These are phyloP conservation scores for Xyrauchen texanus DNA, from an alignment of 2,113 vertebrate species.

Conservation along the genomic window DNA sequence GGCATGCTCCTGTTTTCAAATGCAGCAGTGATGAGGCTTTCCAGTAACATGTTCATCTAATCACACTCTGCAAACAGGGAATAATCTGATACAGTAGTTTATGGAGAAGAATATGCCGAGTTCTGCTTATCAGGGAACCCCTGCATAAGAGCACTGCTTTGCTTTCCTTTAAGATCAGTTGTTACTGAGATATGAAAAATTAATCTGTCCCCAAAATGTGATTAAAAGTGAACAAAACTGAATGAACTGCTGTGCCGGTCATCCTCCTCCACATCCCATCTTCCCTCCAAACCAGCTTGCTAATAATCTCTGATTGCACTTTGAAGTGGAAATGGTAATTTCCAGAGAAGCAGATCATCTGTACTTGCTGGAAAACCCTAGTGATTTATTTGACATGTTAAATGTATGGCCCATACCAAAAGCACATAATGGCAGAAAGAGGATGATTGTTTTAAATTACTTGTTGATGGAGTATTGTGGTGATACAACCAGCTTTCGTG, in stretches of 20 bases:
- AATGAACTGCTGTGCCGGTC: slow-evolving; percentile 1
- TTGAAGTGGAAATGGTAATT: slow-evolving; percentile 28
- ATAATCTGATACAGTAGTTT: too few relatives aligned
- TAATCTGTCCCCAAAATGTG: slow-evolving; percentile 12
- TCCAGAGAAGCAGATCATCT: slow-evolving; percentile 8
- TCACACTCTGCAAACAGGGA: too few relatives aligned
- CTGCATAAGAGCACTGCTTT: not conserved
- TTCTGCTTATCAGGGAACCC: too few relatives aligned
- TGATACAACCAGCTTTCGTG: not conserved
- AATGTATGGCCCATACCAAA: slow-evolving; percentile 23
- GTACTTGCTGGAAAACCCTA: slow-evolving; percentile 5
- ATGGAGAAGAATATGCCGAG: too few relatives aligned
- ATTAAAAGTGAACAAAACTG: slow-evolving; percentile 21
- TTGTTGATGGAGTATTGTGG: slow-evolving; percentile 2
- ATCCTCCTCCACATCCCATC: slow-evolving; percentile 4
- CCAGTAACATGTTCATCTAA: too few relatives aligned
- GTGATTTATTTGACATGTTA: slow-evolving; percentile 19
- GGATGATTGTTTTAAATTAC: slow-evolving; percentile 18
- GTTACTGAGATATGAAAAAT: slow-evolving; percentile 27
- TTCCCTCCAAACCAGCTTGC: slow-evolving; percentile 12
- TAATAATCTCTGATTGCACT: slow-evolving; percentile 37
- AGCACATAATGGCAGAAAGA: slow-evolving; percentile 14
- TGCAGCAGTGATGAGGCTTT: too few relatives aligned
- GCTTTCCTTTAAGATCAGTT: slow-evolving; percentile 36
- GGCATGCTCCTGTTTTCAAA: too few relatives aligned